Base-by-base conservation (phyloP, 30 jellyfish, hydroid and myxozoan genomes). In the Cassiopea xamachana region DNA sequence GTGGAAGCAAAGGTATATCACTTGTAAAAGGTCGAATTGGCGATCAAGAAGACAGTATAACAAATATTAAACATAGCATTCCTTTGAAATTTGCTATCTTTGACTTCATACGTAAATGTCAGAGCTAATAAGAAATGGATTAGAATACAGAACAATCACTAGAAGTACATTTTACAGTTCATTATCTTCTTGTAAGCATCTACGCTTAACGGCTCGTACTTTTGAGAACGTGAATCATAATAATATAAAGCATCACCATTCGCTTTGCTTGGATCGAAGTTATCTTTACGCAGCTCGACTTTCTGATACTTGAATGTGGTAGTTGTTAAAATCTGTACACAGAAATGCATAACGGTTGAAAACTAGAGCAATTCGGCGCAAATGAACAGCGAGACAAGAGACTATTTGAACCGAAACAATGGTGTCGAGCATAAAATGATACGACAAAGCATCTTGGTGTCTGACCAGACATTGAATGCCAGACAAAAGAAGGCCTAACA, bases 261-360 rank as follows among this genome's bases (percentile, higher is more conserved):
- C 7, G 78, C 88, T 16, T 73, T 69, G 46, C 86, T 77, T 3
- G 98, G 99, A 59, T 89, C 77, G 79, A 39, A 96, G 14, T 96
- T 96, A 47, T 92, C 95, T 75, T 80, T 88, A 44, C 94, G 87
- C 77, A 96, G 80, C 45, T 86, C 85, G 48, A 77, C 93, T 70
- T 96, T 96, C 87, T 92, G 90, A 92, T 69, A 96, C 70, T 96
- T 96, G 83, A 75, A 96, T 8, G 99, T 96, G 50, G 96, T 79
- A 16, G 99, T 96, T 69, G 92, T 94, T 15, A 84, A 69, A 46
- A 73, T 69, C 89, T 88, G 81, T 15, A 74, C 44, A 77, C 78
- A 10, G 61, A 60, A 67, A 80, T 8, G 77, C 0, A 17, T 51
- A 15, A 64, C 8, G 27, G 12, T 10, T 55, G 12, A 55, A 55